A percentile compares a stretch with the other conserved stretches of the same genome.
Evolutionary conservation across 1,140 invertebrate genomes (phyloP).

Genomic region (Oppia nitens): DNA sequence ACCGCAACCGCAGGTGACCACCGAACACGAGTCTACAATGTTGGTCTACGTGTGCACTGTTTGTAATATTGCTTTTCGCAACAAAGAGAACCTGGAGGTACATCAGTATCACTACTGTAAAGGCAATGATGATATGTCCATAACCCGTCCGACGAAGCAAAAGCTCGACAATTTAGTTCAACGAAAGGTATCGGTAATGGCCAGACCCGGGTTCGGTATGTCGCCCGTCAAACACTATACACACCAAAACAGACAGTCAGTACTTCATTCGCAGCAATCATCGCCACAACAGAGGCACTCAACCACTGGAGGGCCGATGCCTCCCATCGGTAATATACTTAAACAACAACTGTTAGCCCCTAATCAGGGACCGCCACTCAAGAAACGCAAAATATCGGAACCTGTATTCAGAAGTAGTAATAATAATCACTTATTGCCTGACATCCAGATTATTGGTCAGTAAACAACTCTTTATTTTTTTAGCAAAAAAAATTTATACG

Average conservation of each 20-base stretch:
- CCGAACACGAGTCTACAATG: not conserved
- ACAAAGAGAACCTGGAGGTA: slow-evolving; percentile 46
- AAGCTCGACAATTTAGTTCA: not conserved
- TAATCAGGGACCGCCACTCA: slow-evolving; percentile 16
- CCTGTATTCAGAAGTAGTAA: slow-evolving; percentile 10
- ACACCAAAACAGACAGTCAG: not conserved
- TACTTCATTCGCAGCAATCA: too few relatives aligned
- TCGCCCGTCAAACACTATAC: not conserved
- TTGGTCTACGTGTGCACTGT: slow-evolving; percentile 13
- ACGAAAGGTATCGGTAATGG: slow-evolving; percentile 5
- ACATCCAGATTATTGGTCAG: not conserved
- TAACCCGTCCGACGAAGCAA: not conserved
- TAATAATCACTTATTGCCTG: not conserved
- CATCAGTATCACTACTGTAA: slow-evolving; percentile 51
- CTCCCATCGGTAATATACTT: slow-evolving; percentile 19
- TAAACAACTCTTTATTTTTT: too few relatives aligned
- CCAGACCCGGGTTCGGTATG: not conserved
- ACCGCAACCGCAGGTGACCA: not conserved
- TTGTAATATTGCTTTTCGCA: slow-evolving; percentile 46
- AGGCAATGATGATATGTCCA: slow-evolving; percentile 22
- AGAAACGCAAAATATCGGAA: slow-evolving; percentile 25
- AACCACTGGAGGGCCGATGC: not conserved
- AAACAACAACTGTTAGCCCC: slow-evolving; percentile 21
- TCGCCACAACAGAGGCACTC: not conserved
- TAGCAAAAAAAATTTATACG: too few relatives aligned